These are phyloP conservation scores for Acrocyrtus sp. DNA, from an alignment of 2,888 invertebrate genomes.

Conservation along the genomic window DNA sequence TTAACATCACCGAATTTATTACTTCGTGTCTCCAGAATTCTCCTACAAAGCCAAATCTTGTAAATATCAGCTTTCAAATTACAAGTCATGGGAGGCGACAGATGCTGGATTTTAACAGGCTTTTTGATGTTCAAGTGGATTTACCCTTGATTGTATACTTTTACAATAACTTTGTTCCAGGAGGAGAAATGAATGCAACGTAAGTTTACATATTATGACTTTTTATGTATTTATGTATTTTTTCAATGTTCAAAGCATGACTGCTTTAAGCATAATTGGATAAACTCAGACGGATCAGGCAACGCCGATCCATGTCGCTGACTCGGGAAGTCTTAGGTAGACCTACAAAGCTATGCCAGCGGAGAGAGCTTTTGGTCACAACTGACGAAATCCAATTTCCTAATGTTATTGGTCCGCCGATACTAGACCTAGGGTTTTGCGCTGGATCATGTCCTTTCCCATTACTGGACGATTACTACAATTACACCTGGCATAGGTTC, in stretches of 20 bases:
- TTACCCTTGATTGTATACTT: constrained; percentile 35
- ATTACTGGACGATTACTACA: constrained; percentile 41
- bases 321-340: too few species aligned
- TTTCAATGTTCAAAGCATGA: neutral
- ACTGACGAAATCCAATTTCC: constrained; percentile 39
- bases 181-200: too few species aligned
- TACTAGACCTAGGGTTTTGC: constrained; percentile 55
- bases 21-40: neutral
- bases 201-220: too few species aligned
- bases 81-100: neutral
- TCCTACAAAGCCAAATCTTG: constrained; percentile 5
- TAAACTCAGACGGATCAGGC: too few species aligned
- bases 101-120: neutral
- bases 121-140: constrained; percentile 54
- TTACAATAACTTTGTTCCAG: constrained; percentile 17
- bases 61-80: constrained; percentile 27
- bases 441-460: constrained; percentile 52
- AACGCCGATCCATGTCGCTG: too few species aligned
- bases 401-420: constrained; percentile 30
- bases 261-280: neutral
- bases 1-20: constrained; percentile 31
- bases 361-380: constrained; percentile 13
- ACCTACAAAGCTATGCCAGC: constrained; percentile 30
- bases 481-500: constrained; percentile 48
- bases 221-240: too few species aligned